These are phyloP conservation scores for Tragelaphus imberbis DNA, from an alignment of 2,113 vertebrate genomes.

Conservation along the genomic window DNA sequence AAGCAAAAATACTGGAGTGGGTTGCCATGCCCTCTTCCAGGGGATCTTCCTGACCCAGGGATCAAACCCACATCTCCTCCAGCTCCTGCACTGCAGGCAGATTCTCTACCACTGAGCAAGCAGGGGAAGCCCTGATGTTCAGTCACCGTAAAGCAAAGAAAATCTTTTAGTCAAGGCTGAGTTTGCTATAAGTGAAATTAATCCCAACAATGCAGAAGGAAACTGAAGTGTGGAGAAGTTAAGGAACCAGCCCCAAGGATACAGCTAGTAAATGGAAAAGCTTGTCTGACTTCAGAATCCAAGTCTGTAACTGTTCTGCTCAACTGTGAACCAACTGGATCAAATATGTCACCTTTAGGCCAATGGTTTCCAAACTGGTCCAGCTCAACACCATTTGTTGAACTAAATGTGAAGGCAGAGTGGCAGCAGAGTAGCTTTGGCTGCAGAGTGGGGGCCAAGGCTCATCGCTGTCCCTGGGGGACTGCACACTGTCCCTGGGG, in stretches of 20 bases:
- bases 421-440: background rate
- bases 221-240: background rate
- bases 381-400: background rate
- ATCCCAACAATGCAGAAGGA: rapidly evolving
- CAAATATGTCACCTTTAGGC: background rate
- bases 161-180: background rate
- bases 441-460: background rate
- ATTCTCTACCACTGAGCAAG: background rate
- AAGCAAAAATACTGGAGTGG: background rate
- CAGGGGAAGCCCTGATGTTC: background rate
- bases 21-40: background rate
- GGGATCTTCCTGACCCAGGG: background rate
- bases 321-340: background rate
- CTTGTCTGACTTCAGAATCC: background rate
- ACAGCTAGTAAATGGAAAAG: background rate
- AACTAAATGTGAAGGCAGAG: background rate
- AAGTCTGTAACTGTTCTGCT: background rate
- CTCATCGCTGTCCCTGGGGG: background rate
- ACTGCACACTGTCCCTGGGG: background rate
- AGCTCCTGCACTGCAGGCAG: background rate
- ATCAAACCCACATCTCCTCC: background rate
- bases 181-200: background rate
- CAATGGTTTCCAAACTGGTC: background rate
- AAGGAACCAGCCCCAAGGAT: background rate
- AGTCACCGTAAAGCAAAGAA: background rate